phyloP scores from a whole-genome alignment of 1,140 invertebrate genomes.

The Trinorchestia longiramus region DNA sequence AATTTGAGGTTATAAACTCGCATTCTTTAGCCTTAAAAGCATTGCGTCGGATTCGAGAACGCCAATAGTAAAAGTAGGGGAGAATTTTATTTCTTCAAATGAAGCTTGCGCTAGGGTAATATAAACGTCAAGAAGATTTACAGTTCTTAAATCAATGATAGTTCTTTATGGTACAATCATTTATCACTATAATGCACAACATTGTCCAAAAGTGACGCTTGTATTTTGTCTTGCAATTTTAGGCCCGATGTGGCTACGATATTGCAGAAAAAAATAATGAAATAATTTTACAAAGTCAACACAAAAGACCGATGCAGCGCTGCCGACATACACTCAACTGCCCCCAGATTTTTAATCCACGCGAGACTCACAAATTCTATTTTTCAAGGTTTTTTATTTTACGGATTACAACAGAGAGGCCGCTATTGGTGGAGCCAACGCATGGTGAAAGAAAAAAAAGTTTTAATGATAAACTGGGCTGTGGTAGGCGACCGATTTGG shows the following conservation, averaged over 20 bases:
- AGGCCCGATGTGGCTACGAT: background rate
- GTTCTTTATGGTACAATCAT: background rate
- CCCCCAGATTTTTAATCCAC: too few relatives aligned
- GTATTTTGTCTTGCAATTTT: background rate
- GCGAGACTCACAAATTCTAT: too few relatives aligned
- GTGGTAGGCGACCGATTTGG: too few relatives aligned
- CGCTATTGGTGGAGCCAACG: background rate
- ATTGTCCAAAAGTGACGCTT: background rate
- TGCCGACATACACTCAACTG: too few relatives aligned
- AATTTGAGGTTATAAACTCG: background rate
- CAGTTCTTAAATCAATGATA: background rate
- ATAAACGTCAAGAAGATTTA: background rate
- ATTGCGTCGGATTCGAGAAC: background rate
- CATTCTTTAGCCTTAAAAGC: background rate
- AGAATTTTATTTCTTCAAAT: background rate
- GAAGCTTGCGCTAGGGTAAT: background rate
- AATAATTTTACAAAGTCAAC: background rate
- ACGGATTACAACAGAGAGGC: background rate
- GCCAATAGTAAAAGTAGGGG: background rate
- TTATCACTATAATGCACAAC: background rate
- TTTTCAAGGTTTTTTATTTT: too few relatives aligned
- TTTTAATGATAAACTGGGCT: too few relatives aligned
- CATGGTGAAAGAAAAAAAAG: background rate
- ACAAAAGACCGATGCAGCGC: background rate
- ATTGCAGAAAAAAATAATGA: background rate